A percentile compares a stretch with the other conserved stretches of the same genome.
These are phyloP conservation scores for Mythimna loreyi DNA, from an alignment of 2,888 invertebrate species.

Conservation along the genomic window DNA sequence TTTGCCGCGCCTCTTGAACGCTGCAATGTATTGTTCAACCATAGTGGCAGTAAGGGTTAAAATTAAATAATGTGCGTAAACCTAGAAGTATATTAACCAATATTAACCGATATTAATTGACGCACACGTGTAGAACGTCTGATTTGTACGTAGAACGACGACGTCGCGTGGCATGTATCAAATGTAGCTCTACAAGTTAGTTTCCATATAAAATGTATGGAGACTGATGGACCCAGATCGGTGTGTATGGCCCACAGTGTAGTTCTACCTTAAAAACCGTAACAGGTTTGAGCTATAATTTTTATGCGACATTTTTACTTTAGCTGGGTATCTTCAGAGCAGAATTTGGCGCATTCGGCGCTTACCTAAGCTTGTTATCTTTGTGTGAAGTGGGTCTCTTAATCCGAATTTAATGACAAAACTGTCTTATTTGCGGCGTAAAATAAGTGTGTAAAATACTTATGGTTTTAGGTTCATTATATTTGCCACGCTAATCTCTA, in stretches of 20 bases:
- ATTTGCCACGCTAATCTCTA: slow-evolving; percentile 71
- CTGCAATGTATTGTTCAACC: background rate
- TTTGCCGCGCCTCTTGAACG: background rate
- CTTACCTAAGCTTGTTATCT: background rate
- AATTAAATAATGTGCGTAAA: too few relatives aligned
- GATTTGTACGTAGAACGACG: background rate
- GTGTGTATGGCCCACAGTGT: too few relatives aligned
- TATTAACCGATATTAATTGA: too few relatives aligned
- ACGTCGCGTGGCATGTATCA: too few relatives aligned
- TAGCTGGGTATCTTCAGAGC: background rate
- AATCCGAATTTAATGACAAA: background rate
- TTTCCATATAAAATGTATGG: too few relatives aligned
- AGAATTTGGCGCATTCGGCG: background rate
- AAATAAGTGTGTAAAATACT: slow-evolving; percentile 23
- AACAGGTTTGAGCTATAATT: too few relatives aligned
- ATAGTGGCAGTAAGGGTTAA: background rate
- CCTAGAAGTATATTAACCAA: too few relatives aligned
- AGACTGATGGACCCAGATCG: too few relatives aligned
- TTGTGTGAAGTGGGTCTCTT: background rate
- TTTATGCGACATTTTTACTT: too few relatives aligned
- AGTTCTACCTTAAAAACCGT: too few relatives aligned
- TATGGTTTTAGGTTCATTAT: slow-evolving; percentile 45
- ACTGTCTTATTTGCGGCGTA: background rate
- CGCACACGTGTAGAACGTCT: too few relatives aligned
- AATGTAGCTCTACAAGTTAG: too few relatives aligned